Percentiles rank a stretch among this genome's conserved stretches.
These are phyloP conservation scores for Drosophila murphyi DNA, from an alignment of 1,140 invertebrate genomes.

Conservation along the genomic window DNA sequence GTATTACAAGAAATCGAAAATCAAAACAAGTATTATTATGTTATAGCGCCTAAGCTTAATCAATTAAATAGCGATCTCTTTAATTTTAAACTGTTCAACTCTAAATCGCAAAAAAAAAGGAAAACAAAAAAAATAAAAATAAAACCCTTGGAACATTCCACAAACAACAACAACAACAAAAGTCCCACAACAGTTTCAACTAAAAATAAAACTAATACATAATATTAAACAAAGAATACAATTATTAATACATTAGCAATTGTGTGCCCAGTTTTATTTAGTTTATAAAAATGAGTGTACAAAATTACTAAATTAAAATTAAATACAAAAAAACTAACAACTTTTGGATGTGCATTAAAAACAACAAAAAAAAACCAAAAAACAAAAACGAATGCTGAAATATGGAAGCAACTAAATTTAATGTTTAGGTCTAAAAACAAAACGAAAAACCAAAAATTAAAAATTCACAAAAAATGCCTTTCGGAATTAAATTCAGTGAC, in stretches of 20 bases:
- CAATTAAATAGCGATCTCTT: conserved; percentile 79
- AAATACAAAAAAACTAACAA: conserved; percentile 53
- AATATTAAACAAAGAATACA: conserved; percentile 38
- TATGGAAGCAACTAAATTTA: conserved; percentile 78
- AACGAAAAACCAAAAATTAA: conserved; percentile 37
- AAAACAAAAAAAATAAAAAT: not conserved
- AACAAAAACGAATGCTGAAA: conserved; percentile 38
- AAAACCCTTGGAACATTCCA: conserved; percentile 72
- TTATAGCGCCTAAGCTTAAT: conserved; percentile 76
- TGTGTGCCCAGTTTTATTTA: conserved; percentile 73
- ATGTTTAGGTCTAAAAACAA: conserved; percentile 72
- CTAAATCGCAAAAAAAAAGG: not conserved
- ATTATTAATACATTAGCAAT: conserved; percentile 57
- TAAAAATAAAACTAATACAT: conserved; percentile 54
- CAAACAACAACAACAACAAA: conserved; percentile 22
- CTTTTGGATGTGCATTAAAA: conserved; percentile 53
- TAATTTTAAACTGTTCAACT: conserved; percentile 58
- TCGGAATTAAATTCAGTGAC: conserved; percentile 83
- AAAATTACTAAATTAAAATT: conserved; percentile 46
- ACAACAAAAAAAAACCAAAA: conserved; percentile 4
- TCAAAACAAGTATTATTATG: conserved; percentile 75
- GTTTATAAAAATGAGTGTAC: conserved; percentile 43
- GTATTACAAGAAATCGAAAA: conserved; percentile 21
- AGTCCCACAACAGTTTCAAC: conserved; percentile 5
- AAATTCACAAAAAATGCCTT: conserved; percentile 83